These are phyloP conservation scores for Glandiceps talaboti DNA, from an alignment of 53 echinoderm and acorn worm species.

Conservation along the genomic window DNA sequence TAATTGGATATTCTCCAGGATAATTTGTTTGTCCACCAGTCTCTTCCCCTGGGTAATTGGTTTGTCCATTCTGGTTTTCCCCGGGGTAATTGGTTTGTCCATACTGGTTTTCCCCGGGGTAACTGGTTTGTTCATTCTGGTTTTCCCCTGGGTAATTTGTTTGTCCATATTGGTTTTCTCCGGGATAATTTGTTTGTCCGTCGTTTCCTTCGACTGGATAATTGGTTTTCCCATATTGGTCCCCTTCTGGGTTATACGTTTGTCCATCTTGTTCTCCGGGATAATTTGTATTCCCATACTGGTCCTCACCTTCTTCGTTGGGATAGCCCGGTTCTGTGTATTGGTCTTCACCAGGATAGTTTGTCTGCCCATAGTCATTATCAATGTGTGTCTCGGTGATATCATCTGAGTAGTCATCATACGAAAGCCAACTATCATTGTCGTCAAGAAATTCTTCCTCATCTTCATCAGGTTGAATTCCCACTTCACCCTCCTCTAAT, in stretches of 20 bases:
- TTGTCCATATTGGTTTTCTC: not conserved
- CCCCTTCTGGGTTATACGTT: not conserved
- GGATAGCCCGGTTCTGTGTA: not conserved
- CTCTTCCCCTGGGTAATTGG: too few species aligned
- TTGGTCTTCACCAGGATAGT: not conserved
- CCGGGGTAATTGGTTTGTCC: not conserved
- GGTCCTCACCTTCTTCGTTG: not conserved
- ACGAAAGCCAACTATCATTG: not conserved
- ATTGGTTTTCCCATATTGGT: not conserved
- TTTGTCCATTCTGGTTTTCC: not conserved
- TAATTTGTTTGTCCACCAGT: too few species aligned
- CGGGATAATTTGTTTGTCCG: not conserved
- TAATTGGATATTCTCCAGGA: too few species aligned
- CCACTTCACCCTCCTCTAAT: not conserved
- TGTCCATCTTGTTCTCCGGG: not conserved
- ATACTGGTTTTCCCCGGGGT: not conserved
- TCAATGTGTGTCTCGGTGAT: too few species aligned
- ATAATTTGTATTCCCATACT: not conserved
- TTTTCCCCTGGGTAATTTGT: not conserved
- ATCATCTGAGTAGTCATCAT: not conserved
- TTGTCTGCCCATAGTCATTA: not conserved
- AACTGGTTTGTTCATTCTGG: not conserved
- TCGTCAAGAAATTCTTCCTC: not conserved
- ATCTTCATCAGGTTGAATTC: not conserved
- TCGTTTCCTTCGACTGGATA: not conserved